phyloP scores from a whole-genome alignment of 2,113 vertebrate species.

The Tyrannus savana region DNA sequence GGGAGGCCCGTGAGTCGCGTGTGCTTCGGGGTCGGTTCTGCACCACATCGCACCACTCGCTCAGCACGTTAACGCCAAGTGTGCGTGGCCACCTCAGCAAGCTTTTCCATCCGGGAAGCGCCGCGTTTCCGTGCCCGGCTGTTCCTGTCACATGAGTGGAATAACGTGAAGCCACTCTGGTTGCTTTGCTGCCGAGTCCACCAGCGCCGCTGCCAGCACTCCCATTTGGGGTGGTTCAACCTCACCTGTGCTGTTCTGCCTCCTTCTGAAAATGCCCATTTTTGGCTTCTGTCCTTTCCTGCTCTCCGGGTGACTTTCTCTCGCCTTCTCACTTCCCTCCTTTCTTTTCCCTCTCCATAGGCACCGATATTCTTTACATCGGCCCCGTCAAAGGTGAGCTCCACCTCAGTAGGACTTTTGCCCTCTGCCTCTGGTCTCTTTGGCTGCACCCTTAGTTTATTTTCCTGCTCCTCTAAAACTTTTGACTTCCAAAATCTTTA shows the following conservation, averaged over 20 bases:
- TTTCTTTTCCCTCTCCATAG: slow-evolving; percentile 87
- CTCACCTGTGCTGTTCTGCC: background rate
- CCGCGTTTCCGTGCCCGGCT: background rate
- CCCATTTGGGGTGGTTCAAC: background rate
- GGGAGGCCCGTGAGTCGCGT: background rate
- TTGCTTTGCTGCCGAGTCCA: slow-evolving; percentile 32
- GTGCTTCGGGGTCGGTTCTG: background rate
- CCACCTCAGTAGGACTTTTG: slow-evolving; percentile 67
- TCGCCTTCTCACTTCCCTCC: slow-evolving; percentile 76
- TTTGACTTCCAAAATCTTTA: slow-evolving; percentile 45
- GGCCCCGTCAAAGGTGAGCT: slow-evolving; percentile 99
- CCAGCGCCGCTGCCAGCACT: background rate
- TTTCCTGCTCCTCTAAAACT: slow-evolving; percentile 68
- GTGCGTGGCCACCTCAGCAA: background rate
- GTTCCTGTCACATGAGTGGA: background rate
- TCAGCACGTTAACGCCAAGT: background rate
- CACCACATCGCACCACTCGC: background rate
- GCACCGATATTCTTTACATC: slow-evolving; percentile 99
- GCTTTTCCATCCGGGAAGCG: background rate
- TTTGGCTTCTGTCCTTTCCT: slow-evolving; percentile 55
- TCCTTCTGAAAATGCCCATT: background rate
- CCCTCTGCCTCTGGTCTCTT: slow-evolving; percentile 65
- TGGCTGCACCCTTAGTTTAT: slow-evolving; percentile 59
- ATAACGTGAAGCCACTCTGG: background rate
- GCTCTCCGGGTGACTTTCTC: slow-evolving; percentile 70